Percentiles rank a stretch among this genome's conserved stretches.
phyloP scores from a whole-genome alignment of 2,113 vertebrate genomes.

The Spheniscus mendiculus region DNA sequence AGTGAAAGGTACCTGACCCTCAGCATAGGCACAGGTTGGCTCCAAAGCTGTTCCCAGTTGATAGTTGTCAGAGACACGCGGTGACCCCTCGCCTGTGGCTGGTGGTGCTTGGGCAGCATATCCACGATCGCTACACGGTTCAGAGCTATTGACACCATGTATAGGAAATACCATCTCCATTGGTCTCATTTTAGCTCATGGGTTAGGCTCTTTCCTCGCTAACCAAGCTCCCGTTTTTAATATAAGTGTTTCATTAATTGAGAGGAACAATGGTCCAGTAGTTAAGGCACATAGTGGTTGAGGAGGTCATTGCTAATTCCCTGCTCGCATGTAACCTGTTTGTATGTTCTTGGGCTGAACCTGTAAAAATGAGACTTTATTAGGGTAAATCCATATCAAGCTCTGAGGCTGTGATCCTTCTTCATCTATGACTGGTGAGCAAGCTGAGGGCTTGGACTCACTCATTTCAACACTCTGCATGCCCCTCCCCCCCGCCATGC shows the following conservation, averaged over 20 bases:
- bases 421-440: neutral
- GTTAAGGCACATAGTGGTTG: neutral
- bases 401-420: neutral
- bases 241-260: neutral
- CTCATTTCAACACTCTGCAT: neutral
- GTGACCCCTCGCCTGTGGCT: neutral
- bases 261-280: neutral
- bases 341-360: neutral
- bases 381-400: neutral
- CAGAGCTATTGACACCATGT: no score
- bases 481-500: accelerated
- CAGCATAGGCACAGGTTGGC: neutral
- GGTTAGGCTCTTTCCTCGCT: neutral
- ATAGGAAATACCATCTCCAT: neutral
- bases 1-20: neutral
- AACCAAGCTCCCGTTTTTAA: neutral
- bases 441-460: neutral
- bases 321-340: neutral
- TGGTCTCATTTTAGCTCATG: neutral
- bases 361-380: neutral
- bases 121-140: accelerated
- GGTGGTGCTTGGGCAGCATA: neutral
- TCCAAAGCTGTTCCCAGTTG: neutral
- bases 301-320: neutral
- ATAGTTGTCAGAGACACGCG: neutral